Evolutionary conservation across 2,113 vertebrate species (phyloP).

Genomic region (Aspidoscelis tigris): DNA sequence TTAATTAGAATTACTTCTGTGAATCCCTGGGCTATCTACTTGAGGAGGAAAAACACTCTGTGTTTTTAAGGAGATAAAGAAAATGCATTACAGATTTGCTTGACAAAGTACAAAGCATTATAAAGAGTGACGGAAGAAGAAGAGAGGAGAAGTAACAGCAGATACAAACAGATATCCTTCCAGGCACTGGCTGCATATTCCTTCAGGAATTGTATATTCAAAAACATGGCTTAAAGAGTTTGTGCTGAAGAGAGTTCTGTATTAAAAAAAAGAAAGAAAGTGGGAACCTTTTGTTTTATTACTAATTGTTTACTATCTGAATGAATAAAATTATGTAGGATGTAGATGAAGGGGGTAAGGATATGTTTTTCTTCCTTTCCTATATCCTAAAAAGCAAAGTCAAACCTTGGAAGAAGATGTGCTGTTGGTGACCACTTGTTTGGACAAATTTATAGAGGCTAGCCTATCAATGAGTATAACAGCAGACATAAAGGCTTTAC

Average conservation of each 20-base stretch:
- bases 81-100: constrained; percentile 1
- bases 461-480: no score
- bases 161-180: background rate
- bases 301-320: background rate
- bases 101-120: constrained; percentile 17
- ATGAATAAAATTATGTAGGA: background rate
- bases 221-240: constrained; percentile 3
- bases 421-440: no score
- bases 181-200: background rate
- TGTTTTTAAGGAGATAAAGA: constrained; percentile 2
- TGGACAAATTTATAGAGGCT: no score
- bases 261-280: background rate
- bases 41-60: constrained; percentile 12
- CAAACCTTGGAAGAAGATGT: no score
- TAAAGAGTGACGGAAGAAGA: background rate
- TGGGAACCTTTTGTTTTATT: no score
- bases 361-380: no score
- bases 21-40: constrained; percentile 19
- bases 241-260: constrained; percentile 15
- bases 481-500: no score
- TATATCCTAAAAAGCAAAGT: no score
- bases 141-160: background rate
- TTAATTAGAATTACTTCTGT: constrained; percentile 19
- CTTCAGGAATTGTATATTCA: background rate
- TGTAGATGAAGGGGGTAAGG: no score